These are phyloP conservation scores for Lepidurus arcticus DNA, from an alignment of 1,140 invertebrate species.

Conservation along the genomic window DNA sequence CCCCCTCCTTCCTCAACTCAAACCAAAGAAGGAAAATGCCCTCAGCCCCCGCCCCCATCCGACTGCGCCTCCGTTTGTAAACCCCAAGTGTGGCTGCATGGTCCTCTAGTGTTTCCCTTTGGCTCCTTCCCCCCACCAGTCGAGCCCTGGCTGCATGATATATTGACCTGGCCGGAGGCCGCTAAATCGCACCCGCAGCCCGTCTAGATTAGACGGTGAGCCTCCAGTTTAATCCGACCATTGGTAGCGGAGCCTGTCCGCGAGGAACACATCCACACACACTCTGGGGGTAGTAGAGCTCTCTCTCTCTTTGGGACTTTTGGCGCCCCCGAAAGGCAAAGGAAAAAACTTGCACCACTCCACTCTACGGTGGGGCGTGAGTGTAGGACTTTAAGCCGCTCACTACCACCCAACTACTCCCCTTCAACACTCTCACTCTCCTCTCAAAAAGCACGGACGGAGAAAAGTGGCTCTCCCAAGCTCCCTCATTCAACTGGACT, in stretches of 20 bases:
- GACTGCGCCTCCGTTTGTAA: background rate
- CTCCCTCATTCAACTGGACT: slow-evolving; percentile 21
- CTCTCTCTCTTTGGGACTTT: background rate
- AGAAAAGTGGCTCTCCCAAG: slow-evolving; percentile 9
- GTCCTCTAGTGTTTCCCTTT: background rate
- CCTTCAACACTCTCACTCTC: slow-evolving; percentile 21
- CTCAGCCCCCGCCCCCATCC: background rate
- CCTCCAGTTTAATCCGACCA: slow-evolving; percentile 14
- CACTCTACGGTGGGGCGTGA: background rate
- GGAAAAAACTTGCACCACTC: background rate
- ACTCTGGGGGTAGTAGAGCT: too few species aligned
- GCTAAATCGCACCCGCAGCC: slow-evolving; percentile 12
- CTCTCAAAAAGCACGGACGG: slow-evolving; percentile 15
- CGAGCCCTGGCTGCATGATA: slow-evolving; percentile 10
- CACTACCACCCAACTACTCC: background rate
- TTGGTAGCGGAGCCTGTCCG: slow-evolving; percentile 13
- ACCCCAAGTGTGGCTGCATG: background rate
- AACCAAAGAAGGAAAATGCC: background rate
- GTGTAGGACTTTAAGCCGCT: background rate
- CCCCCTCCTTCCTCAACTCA: background rate
- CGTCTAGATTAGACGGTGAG: slow-evolving; percentile 21
- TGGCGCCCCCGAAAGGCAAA: background rate
- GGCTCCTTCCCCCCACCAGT: background rate
- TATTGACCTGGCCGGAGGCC: slow-evolving; percentile 20
- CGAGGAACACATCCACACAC: background rate